Evolutionary conservation across 2,113 vertebrate species (phyloP), one percentile per base, ranked within the genome.

Genomic region (Spilogale gracilis): DNA sequence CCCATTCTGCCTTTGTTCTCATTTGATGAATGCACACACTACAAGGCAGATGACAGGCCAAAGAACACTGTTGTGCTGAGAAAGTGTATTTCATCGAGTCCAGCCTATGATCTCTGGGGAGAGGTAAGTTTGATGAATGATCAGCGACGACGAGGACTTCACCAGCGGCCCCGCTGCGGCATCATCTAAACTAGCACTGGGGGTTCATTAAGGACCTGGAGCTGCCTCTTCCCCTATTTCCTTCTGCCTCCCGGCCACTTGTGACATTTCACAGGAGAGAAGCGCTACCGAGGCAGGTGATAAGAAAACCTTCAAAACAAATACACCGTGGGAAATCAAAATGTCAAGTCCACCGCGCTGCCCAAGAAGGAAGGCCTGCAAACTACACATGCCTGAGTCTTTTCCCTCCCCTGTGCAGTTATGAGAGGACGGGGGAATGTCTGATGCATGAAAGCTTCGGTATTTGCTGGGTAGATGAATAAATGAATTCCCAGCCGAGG

Each of bases 1-100:
- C 65, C 74, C 63, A 58, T 73, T 83, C 82, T 5, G 61, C n/a
- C 86, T 94, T 56, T 96, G 94, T 80, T 95, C 60, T 95, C 10
- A n/a, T 25, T 84, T 93, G 76, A 96, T 82, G 71, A 93, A 82
- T 18, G 82, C 82, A 71, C 71, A 71, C 65, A 16, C 32, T 54
- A 23, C 65, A 83, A 30, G 32, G 54, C n/a, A 43, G 95, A 16
- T 9, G n/a, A 73, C 43, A 50, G n/a, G 56, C 32, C 5, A 63
- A 30, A 76, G 85, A 52, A 61, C n/a, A 2, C 4, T 10, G 38
- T 9, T 27, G 58, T 20, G 60, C 71, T 17, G 43, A 12, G 32
- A n/a, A 82, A 63, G 69, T 16, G 17, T 27, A 45, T 52, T 76
- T 83, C 76, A 48, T 65, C 16, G 0, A 25, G 61, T 30, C 89